A percentile compares a stretch with the other conserved stretches of the same genome.
Conservation (phyloP, 1,140 invertebrate species). For the Dreissena rostriformis region DNA sequence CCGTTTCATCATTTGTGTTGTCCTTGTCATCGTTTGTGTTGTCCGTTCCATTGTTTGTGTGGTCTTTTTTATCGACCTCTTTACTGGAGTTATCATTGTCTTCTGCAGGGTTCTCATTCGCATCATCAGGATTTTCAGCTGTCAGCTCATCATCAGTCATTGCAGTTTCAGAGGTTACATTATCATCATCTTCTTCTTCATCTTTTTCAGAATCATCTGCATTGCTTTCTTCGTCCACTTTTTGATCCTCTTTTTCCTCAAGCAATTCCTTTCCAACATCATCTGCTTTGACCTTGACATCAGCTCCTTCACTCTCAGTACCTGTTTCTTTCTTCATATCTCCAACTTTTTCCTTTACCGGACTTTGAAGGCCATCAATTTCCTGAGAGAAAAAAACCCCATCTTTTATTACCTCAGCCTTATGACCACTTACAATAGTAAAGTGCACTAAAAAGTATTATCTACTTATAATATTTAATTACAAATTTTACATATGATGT, state of each 20-base stretch:
- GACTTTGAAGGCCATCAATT: not conserved
- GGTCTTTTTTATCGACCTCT: not conserved
- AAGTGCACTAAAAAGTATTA: not conserved
- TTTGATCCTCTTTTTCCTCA: not conserved
- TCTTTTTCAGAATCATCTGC: not conserved
- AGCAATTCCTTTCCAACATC: not conserved
- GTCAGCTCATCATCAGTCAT: conserved; percentile 39
- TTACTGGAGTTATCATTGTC: not conserved
- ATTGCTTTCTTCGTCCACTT: not conserved
- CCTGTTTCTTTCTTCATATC: not conserved
- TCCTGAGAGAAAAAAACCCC: not conserved
- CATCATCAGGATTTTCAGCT: conserved; percentile 27
- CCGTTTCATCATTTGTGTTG: not conserved
- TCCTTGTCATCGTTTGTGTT: not conserved
- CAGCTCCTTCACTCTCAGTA: not conserved
- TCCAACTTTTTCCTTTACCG: not conserved
- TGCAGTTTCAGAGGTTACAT: conserved; percentile 4
- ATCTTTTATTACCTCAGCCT: not conserved
- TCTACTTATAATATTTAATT: not conserved
- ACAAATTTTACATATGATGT: no score
- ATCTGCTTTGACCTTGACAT: not conserved
- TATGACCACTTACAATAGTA: not conserved
- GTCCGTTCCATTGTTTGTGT: not conserved
- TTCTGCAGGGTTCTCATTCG: not conserved
- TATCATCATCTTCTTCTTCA: not conserved